Evolutionary conservation across 2,113 vertebrate genomes (phyloP).

Genomic region (Nothocercus nigrocapillus): DNA sequence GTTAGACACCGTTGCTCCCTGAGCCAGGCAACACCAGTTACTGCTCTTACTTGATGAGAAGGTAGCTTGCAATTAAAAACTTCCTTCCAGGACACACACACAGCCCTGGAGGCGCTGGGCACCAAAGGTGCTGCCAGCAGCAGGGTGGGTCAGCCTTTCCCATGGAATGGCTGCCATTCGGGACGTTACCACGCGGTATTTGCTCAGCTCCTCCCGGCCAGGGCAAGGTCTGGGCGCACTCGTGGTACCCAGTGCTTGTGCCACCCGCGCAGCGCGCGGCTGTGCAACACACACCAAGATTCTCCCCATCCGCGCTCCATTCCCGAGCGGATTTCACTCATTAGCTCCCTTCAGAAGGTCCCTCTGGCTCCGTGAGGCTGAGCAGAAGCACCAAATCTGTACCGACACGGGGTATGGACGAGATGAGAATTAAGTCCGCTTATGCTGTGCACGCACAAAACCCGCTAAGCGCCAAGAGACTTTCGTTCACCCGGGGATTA

Average conservation of each 20-base stretch:
- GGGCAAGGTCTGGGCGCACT: neutral
- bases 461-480: slow-evolving; percentile 26
- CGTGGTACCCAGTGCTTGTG: neutral
- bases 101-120: neutral
- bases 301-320: slow-evolving; percentile 59
- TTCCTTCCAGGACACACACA: neutral
- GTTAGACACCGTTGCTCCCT: neutral
- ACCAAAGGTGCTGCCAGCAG: neutral
- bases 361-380: slow-evolving; percentile 6
- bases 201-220: neutral
- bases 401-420: neutral
- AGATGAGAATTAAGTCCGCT: neutral
- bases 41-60: neutral
- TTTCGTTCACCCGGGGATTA: slow-evolving; percentile 3
- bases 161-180: neutral
- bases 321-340: slow-evolving; percentile 69
- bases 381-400: slow-evolving; percentile 10
- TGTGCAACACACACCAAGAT: slow-evolving; percentile 52
- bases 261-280: neutral
- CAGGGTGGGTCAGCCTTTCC: neutral
- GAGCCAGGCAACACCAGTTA: neutral
- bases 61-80: neutral
- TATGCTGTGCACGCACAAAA: neutral
- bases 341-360: slow-evolving; percentile 56
- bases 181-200: neutral